These are phyloP conservation scores for Drosophila subpulchrella DNA, from an alignment of 1,140 invertebrate genomes.

Conservation along the genomic window DNA sequence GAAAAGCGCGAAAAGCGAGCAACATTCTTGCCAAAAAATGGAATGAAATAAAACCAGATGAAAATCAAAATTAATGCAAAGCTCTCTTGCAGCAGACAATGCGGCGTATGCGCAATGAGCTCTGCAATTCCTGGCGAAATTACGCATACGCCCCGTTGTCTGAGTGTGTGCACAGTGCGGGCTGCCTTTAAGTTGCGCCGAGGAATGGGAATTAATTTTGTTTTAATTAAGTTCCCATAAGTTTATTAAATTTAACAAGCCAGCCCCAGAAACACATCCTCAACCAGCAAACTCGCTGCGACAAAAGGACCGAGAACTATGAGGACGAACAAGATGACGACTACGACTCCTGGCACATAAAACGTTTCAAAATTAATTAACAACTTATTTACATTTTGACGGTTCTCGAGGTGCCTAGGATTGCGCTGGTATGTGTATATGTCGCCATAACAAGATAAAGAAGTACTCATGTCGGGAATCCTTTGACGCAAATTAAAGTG, in stretches of 20 bases:
- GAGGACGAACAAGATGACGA: constrained; percentile 14
- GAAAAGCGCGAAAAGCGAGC: constrained; percentile 24
- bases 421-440: constrained; percentile 11
- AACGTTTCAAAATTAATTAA: constrained; percentile 75
- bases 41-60: constrained; percentile 60
- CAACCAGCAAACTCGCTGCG: constrained; percentile 21
- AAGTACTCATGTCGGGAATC: neutral
- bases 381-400: constrained; percentile 61
- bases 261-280: constrained; percentile 29
- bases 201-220: constrained; percentile 69
- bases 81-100: constrained; percentile 55
- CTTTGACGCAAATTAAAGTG: constrained; percentile 16
- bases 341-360: constrained; percentile 35
- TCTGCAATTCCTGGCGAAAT: constrained; percentile 38
- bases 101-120: constrained; percentile 66
- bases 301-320: constrained; percentile 14
- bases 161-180: constrained; percentile 12
- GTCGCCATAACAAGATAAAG: constrained; percentile 3
- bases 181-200: constrained; percentile 38
- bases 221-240: constrained; percentile 70
- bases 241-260: constrained; percentile 65
- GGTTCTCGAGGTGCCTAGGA: constrained; percentile 8
- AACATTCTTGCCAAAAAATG: constrained; percentile 42
- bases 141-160: constrained; percentile 46
- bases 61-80: constrained; percentile 73